phyloP scores from a whole-genome alignment of 1,140 invertebrate genomes.

The Drosophila ironensis region DNA sequence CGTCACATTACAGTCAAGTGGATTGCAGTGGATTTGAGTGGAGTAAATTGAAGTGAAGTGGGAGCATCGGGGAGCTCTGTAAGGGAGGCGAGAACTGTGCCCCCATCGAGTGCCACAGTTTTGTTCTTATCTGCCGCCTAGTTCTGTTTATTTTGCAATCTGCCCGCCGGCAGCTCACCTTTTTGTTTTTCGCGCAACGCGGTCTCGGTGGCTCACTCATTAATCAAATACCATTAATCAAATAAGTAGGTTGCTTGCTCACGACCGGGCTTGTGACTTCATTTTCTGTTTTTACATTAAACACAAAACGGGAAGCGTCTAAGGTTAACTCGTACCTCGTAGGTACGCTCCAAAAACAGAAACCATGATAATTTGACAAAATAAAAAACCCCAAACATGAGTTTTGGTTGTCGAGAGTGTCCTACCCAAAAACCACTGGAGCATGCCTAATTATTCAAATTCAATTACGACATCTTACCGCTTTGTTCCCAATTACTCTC shows the following conservation, averaged over 20 bases:
- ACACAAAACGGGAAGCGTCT: too few relatives aligned
- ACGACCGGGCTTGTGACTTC: neutral
- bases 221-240: conserved; percentile 40
- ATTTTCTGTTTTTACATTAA: too few relatives aligned
- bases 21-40: conserved; percentile 10
- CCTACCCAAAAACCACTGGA: conserved; percentile 27
- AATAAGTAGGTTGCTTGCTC: conserved; percentile 21
- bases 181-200: conserved; percentile 7
- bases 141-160: conserved; percentile 44
- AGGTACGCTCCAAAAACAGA: neutral
- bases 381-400: conserved; percentile 18
- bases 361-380: conserved; percentile 47
- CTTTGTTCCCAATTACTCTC: too few relatives aligned
- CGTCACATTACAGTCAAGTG: conserved; percentile 39
- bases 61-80: neutral
- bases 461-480: conserved; percentile 16
- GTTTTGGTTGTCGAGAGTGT: conserved; percentile 8
- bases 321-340: too few relatives aligned
- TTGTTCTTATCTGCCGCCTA: conserved; percentile 21
- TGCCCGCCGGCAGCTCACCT: too few relatives aligned
- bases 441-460: conserved; percentile 53
- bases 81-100: too few relatives aligned
- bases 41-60: conserved; percentile 4
- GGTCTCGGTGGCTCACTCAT: conserved; percentile 14
- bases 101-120: neutral